Conservation (phyloP, 2,888 invertebrate genomes). For the Thereva nobilitata region DNA sequence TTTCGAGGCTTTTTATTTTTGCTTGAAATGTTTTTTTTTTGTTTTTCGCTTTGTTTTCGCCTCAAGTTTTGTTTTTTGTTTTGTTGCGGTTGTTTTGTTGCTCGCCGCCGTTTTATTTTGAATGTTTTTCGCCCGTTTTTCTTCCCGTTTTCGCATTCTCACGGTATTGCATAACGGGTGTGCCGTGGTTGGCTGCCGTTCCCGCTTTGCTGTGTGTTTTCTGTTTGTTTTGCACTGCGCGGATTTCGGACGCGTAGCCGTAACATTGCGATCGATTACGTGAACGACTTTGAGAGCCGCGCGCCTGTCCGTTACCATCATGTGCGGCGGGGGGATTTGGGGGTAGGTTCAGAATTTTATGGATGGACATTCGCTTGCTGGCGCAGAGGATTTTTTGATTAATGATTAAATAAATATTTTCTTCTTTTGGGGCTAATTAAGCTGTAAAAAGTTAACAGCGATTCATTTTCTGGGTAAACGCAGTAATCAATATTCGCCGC, state of each 20-base stretch:
- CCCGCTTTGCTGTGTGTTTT: slow-evolving; percentile 1
- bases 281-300: neutral
- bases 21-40: too few species aligned
- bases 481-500: too few species aligned
- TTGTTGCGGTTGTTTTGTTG: slow-evolving; percentile 26
- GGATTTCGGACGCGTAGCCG: slow-evolving; percentile 4
- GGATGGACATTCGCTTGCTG: too few species aligned
- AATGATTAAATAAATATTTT: too few species aligned
- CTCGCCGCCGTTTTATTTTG: slow-evolving; percentile 13
- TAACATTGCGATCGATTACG: slow-evolving; percentile 6
- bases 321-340: too few species aligned
- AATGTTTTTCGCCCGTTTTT: slow-evolving; percentile 3
- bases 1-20: too few species aligned
- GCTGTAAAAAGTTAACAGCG: too few species aligned
- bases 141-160: slow-evolving; percentile 28
- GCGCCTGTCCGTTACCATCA: neutral
- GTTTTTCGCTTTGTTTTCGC: slow-evolving; percentile 11
- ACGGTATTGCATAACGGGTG: slow-evolving; percentile 28
- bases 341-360: too few species aligned
- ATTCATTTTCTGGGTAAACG: too few species aligned
- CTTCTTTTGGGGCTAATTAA: too few species aligned
- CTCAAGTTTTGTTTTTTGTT: slow-evolving; percentile 8
- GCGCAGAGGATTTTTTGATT: too few species aligned
- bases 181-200: neutral
- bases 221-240: neutral